A percentile compares a stretch with the other conserved stretches of the same genome.
These are phyloP conservation scores for Salvelinus namaycush DNA, from an alignment of 2,113 vertebrate genomes.

Conservation along the genomic window DNA sequence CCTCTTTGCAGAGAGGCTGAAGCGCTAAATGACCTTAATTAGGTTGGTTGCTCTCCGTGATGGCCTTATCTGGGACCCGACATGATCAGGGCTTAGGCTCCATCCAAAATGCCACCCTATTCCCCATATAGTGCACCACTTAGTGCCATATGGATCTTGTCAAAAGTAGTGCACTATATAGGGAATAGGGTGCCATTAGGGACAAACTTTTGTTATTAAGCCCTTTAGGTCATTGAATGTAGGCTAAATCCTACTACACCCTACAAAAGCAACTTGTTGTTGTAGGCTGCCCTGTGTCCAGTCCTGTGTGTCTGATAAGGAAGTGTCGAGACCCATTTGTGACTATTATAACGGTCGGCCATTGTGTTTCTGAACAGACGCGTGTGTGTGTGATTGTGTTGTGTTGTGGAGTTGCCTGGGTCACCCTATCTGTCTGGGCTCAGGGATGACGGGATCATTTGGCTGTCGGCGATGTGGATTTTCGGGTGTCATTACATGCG, in stretches of 20 bases:
- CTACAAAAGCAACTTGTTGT: background rate
- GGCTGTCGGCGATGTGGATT: conserved; percentile 4
- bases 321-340: background rate
- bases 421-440: background rate
- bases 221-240: too few relatives aligned
- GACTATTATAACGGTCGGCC: background rate
- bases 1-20: conserved; percentile 18
- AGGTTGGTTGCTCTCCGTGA: conserved; percentile 32
- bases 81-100: conserved; percentile 13
- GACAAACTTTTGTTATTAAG: too few relatives aligned
- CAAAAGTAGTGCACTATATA: background rate
- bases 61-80: conserved; percentile 17
- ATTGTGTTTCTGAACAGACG: too few relatives aligned
- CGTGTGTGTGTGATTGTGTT: background rate
- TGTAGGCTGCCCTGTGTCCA: background rate
- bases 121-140: too few relatives aligned
- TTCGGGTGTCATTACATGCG: too few relatives aligned
- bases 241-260: too few relatives aligned
- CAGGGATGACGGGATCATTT: background rate
- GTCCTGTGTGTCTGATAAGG: background rate
- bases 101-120: background rate
- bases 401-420: background rate
- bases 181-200: background rate
- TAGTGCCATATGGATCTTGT: too few relatives aligned
- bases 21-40: conserved; percentile 53